A percentile compares a stretch with the other conserved stretches of the same genome.
These are phyloP conservation scores for Ruditapes philippinarum DNA, from an alignment of 1,140 invertebrate genomes.

Conservation along the genomic window DNA sequence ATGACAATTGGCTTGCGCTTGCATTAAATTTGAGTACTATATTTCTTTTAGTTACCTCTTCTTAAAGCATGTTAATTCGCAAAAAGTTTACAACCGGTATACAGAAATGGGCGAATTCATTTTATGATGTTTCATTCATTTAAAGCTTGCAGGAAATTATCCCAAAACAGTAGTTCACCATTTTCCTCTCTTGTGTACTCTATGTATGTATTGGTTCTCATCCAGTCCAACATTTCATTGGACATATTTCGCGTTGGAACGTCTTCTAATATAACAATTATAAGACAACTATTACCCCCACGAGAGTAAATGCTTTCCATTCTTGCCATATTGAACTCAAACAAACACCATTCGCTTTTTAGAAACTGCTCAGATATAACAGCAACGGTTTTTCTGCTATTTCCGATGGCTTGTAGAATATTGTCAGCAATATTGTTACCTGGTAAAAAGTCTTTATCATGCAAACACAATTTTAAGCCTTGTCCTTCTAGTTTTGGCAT, in stretches of 20 bases:
- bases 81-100: too few species aligned
- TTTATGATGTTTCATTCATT: neutral
- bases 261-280: conserved; percentile 37
- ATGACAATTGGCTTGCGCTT: too few species aligned
- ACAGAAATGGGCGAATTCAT: too few species aligned
- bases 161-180: conserved; percentile 27
- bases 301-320: conserved; percentile 54
- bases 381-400: conserved; percentile 89
- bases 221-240: conserved; percentile 28
- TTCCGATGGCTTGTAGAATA: conserved; percentile 89
- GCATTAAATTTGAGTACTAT: too few species aligned
- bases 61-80: too few species aligned
- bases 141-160: neutral
- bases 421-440: conserved; percentile 88
- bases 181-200: neutral
- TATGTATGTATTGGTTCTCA: conserved; percentile 40
- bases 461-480: conserved; percentile 73
- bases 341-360: conserved; percentile 90
- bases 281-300: neutral
- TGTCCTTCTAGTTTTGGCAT: conserved; percentile 65
- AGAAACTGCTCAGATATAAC: conserved; percentile 89
- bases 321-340: conserved; percentile 64
- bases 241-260: conserved; percentile 12
- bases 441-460: conserved; percentile 78
- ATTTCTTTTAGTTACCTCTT: too few species aligned